Conservation (phyloP, 2,113 vertebrate species). For the Nothocercus julius region DNA sequence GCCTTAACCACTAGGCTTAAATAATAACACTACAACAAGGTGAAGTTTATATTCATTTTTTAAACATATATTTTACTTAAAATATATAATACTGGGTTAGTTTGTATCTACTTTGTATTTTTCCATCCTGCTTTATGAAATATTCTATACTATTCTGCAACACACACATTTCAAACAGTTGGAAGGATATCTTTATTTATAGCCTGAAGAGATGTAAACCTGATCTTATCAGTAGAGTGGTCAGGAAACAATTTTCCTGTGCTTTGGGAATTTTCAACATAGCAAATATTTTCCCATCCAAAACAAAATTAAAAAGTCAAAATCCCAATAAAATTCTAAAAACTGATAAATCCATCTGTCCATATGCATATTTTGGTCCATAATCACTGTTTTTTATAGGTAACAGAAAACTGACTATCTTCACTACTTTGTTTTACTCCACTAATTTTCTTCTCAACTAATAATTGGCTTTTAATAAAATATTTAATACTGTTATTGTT, state of each 20-base stretch:
- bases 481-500: background rate
- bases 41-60: background rate
- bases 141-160: background rate
- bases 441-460: background rate
- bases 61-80: background rate
- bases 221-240: background rate
- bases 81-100: background rate
- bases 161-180: background rate
- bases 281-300: background rate
- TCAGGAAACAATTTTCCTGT: background rate
- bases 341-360: background rate
- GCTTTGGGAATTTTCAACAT: background rate
- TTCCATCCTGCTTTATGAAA: background rate
- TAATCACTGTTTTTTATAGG: rapidly evolving
- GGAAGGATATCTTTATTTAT: background rate
- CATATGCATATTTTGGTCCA: background rate
- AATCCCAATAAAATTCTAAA: background rate
- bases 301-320: background rate
- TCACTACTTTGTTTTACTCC: background rate
- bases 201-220: background rate
- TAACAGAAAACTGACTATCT: background rate
- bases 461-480: background rate
- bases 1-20: background rate
- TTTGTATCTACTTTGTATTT: background rate
- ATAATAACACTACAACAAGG: background rate